Conservation (phyloP, 2,797 vertebrate genomes). For the Darevskia nairensis region DNA sequence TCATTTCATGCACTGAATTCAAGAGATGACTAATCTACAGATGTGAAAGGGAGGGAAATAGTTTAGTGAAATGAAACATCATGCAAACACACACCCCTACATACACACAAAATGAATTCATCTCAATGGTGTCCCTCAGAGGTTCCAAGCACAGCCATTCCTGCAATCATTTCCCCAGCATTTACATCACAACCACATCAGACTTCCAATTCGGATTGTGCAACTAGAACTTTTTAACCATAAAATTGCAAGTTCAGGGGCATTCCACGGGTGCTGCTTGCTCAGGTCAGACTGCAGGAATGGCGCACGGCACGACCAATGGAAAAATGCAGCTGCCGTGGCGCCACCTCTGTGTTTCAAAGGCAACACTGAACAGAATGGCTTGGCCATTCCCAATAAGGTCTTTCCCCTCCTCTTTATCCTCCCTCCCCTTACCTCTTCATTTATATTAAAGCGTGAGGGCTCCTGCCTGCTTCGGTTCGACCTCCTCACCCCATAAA, state of each 20-base stretch:
- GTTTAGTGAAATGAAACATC: constrained; percentile 24
- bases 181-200: constrained; percentile 1
- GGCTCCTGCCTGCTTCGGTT: constrained; percentile 98
- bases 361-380: not conserved
- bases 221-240: constrained; percentile 24
- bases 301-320: not conserved
- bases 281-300: constrained; percentile 7
- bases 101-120: constrained; percentile 4
- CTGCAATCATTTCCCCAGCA: constrained; percentile 38
- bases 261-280: constrained; percentile 22
- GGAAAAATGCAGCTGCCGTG: constrained; percentile 10
- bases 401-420: not conserved
- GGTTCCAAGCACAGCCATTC: constrained; percentile 25
- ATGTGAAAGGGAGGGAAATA: constrained; percentile 1
- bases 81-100: not conserved
- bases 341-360: constrained; percentile 5
- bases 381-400: constrained; percentile 14
- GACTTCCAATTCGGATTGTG: not conserved
- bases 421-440: constrained; percentile 86
- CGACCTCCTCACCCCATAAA: constrained; percentile 97
- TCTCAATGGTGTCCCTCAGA: not conserved
- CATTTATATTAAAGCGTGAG: constrained; percentile 95
- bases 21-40: constrained; percentile 19
- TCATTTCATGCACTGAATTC: not conserved
- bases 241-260: accelerated